A percentile compares a stretch with the other conserved stretches of the same genome.
These are phyloP conservation scores for Pempheris klunzingeri DNA, from an alignment of 2,797 vertebrate species.

Conservation along the genomic window DNA sequence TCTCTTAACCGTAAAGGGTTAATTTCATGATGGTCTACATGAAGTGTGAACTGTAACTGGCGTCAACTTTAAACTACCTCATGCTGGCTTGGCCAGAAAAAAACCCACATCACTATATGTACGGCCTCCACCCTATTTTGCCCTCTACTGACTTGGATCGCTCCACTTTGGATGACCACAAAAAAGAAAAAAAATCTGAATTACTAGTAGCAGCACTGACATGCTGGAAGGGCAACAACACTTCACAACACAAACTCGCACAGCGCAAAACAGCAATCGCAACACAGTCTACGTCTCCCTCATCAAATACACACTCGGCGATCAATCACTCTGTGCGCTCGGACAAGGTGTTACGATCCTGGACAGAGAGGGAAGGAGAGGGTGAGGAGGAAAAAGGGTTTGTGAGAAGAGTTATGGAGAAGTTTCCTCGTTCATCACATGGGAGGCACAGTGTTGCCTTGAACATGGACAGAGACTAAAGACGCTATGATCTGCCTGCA, in stretches of 20 bases:
- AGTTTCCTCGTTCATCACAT: constrained; percentile 68
- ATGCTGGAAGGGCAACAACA: constrained; percentile 29
- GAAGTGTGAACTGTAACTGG: background rate
- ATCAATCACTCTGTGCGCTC: constrained; percentile 65
- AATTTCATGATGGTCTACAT: background rate
- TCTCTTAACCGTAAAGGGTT: background rate
- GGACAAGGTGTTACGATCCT: constrained; percentile 45
- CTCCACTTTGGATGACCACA: constrained; percentile 20
- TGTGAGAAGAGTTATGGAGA: constrained; percentile 69
- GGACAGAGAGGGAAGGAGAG: constrained; percentile 24
- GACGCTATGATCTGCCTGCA: constrained; percentile 68
- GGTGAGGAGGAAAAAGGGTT: constrained; percentile 21
- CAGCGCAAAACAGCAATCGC: constrained; percentile 34
- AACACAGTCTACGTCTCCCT: constrained; percentile 46
- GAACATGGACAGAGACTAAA: constrained; percentile 79
- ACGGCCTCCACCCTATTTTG: constrained; percentile 46
- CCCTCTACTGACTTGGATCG: constrained; percentile 60
- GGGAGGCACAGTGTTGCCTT: constrained; percentile 69
- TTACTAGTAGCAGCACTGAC: constrained; percentile 2
- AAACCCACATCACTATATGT: constrained; percentile 12
- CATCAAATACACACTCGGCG: constrained; percentile 42
- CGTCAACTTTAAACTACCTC: constrained; percentile 1
- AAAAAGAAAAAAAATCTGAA: constrained; percentile 41
- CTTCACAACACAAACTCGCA: too few species aligned
- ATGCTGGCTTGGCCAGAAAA: background rate